Base-by-base conservation (phyloP, 2,797 vertebrate genomes). In the Hippopotamyrus pictus region DNA sequence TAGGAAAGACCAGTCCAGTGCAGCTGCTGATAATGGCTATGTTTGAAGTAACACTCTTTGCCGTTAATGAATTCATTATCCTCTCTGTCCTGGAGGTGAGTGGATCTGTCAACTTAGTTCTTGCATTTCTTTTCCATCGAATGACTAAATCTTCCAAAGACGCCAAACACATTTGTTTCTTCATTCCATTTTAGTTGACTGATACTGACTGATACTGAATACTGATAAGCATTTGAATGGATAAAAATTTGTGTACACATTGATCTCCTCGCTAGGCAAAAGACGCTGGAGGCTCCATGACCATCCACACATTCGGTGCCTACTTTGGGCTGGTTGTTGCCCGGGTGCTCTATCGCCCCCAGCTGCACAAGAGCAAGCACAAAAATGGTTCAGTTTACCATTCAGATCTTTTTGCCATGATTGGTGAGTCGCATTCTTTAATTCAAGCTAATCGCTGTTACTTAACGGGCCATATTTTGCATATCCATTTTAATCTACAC, bases 201-300 rank as follows among this genome's bases (percentile, higher is more conserved):
- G 53, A 59, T 54, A 53, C 41, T 14, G n/a, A n/a, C n/a, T n/a
- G n/a, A n/a, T n/a, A n/a, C n/a, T 9, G 44, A 46, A 41, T 8
- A 51, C 48, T 17, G 22, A 14, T 2, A 17, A 37, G 69, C 33
- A 37, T 19, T 46, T 19, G 3, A 25, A 85, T 33, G 33, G 9
- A 48, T 89, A 11, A 37, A 50, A 6, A 73, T 37, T 0, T 37
- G 69, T 37, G 2, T 5, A n/a, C 6, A 0, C 51, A 19, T 86
- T 9, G 41, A 8, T 86, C 22, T 89, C 51, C 41, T 82, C n/a
- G 19, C 82, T 90, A 99, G 98, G 96, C 97, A 1, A 97, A 89
- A 3, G 98, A 99, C 2, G 96, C 97, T 0, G 97, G 98, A 0
- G 97, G 97, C 4, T 98, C 98, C 83, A 96, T 99, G 98, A 98